Evolutionary conservation across 1,140 invertebrate genomes (phyloP), one percentile per base, ranked within the genome.

Genomic region (Pseudomyrmex dendroicus): DNA sequence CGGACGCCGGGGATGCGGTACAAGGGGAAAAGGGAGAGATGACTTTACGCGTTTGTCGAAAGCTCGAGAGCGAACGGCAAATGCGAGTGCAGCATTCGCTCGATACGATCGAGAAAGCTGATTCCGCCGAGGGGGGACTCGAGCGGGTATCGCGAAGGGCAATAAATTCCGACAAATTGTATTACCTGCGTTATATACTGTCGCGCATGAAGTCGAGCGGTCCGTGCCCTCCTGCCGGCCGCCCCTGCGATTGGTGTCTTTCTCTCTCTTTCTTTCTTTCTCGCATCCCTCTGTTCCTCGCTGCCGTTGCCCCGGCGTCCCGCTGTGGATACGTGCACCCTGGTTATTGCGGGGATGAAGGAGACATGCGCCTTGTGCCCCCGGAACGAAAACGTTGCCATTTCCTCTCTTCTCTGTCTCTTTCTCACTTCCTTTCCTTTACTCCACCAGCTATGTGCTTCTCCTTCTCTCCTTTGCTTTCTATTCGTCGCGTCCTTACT

Each of bases 91-190:
- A 48, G 56, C 17, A 22, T 72, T 35, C 35, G 35, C 35, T 70
- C 73, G 74, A 61, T 68, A 84, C 85, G 85, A 89, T 87, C 82
- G 86, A 72, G 89, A 85, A 89, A 90, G 86, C 86, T 86, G 90
- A 91, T 91, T 90, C 84, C 83, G 86, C 82, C 64, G 78, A 64
- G 35, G 78, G 62, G 48, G 50, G 62, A 52, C 52, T 52, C 59
- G 68, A 22, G 46, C 72, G 82, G 44, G 80, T 91, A 91, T 91
- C 88, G 83, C 88, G 83, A 84, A 80, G 64, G 82, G 85, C 89
- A 89, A 91, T 91, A 91, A 91, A 91, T 91, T 91, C 73, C 84
- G 85, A 90, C 89, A 91, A 91, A 91, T 91, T 91, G 89, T 90
- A 91, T 91, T 91, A 91, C 89, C 84, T 63, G 80, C 77, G 86